These are phyloP conservation scores for Adelphocoris suturalis DNA, from an alignment of 2,888 invertebrate species.

Conservation along the genomic window DNA sequence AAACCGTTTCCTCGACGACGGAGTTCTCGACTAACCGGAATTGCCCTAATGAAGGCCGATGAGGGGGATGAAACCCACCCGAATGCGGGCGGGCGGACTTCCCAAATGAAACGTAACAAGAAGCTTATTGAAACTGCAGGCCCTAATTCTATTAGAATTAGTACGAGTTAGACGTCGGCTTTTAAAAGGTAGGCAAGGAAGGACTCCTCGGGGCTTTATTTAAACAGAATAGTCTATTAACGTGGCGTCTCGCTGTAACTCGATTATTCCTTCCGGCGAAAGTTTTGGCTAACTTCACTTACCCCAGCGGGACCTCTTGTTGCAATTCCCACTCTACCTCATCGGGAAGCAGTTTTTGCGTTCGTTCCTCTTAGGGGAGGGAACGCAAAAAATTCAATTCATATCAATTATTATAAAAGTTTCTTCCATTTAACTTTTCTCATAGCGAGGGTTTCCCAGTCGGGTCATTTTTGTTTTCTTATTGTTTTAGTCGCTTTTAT, in stretches of 20 bases:
- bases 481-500: neutral
- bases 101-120: neutral
- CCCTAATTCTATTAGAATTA: slow-evolving; percentile 3
- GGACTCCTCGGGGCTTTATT: neutral
- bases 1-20: too few relatives aligned
- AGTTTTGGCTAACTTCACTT: slow-evolving; percentile 8
- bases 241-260: slow-evolving; percentile 10
- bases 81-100: neutral
- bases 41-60: neutral
- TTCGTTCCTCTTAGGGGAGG: slow-evolving; percentile 5
- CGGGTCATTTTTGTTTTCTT: neutral
- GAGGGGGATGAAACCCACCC: neutral
- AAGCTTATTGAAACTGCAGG: neutral
- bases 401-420: slow-evolving; percentile 52
- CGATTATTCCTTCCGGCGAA: neutral
- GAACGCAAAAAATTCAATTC: slow-evolving; percentile 27
- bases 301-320: neutral
- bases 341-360: slow-evolving; percentile 28
- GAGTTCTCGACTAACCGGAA: neutral
- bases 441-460: neutral
- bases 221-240: slow-evolving; percentile 33
- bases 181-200: slow-evolving; percentile 1
- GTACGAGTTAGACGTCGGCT: slow-evolving; percentile 23
- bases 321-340: neutral
- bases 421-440: slow-evolving; percentile 43